Base-by-base conservation (phyloP, 2,888 invertebrate species). In the Agrochola lychnidis region DNA sequence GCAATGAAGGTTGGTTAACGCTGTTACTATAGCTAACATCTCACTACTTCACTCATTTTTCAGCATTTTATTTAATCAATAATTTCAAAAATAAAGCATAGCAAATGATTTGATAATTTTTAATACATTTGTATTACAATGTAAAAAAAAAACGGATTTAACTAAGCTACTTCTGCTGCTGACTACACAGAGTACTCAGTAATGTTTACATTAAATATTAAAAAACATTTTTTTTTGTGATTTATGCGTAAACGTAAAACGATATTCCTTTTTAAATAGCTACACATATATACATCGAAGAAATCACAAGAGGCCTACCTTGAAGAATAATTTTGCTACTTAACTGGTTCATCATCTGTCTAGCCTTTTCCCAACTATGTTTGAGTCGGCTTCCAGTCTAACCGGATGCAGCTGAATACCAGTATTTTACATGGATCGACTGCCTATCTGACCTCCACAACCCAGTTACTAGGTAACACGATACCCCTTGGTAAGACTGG, bases 241-340 rank as follows among this genome's bases (percentile, higher is more conserved):
- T 25, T 57, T 22, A 16, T 3, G 2, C 7, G 14, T 74, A 71
- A 73, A 25, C 22, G n/a, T 36, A 30, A 42, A 22, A 51, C 16
- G 7, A 9, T 51, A 59, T 59, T 73, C 6, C n/a, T 30, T 42
- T 61, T 16, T 45, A 53, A 63, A 71, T 9, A 25, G n/a, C n/a
- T 62, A 45, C 36, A 77, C 14, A 53, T 3, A 22, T 36, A 51
- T 22, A 25, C 36, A 30, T n/a, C 5, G 14, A 40, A 42, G n/a
- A 42, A 51, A 57, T 48, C 64, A 59, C 40, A 61, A 77, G 48
- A 77, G 16, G 4, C 66, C 30, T 14, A n/a, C 66, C 45, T 72
- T 77, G 64, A 78, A 78, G 45, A 75, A 75, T 59, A 19, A n/a
- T 59, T 40, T 40, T 30, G 67, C 40, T 51, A 59, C 19, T 19